Base-by-base conservation (phyloP, 2,113 vertebrate genomes). In the Suncus etruscus region DNA sequence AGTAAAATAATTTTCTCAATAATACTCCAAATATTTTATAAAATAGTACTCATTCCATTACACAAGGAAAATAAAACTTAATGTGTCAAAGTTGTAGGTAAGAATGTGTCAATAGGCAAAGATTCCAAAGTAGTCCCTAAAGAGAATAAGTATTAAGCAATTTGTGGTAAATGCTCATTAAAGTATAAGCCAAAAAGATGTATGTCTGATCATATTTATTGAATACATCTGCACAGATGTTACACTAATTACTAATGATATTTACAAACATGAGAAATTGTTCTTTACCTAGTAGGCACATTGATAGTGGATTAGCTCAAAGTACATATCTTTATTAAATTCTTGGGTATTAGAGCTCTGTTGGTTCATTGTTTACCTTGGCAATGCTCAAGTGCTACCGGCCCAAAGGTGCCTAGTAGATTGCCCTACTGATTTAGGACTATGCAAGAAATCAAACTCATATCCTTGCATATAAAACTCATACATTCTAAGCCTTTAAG, bases 1-100 rank as follows among this genome's bases (percentile, higher is more conserved):
- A 94, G 51, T 81, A 91, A 91, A 54, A 91, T 24, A 92, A 73
- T 66, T 95, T 91, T 92, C 86, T 15, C 54, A 14, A 50, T 72
- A 86, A 80, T 58, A 39, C 14, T 91, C 85, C 47, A 25, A 15
- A 91, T 27, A 77, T 68, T 78, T 93, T 84, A 45, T 78, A 90
- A 73, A 86, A 81, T 61, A 74, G 27, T 27, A 90, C 87, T 83
- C 39, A 83, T 86, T 80, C 58, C 48, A 86, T 86, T 65, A 73
- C 20, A 10, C 72, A 22, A 47, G 32, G 31, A 89, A 91, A 66
- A 74, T 86, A 88, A 83, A 88, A 88, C 73, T 82, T 85, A 58
- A 58, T n/a, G 45, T 18, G 54, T 63, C n/a, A 91, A 83, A 80
- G 8, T 39, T 39, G 45, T 65, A 89, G 24, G 45, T 68, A 83